Base-by-base conservation (phyloP, 2,888 invertebrate genomes). In the Boloria euphrosyne region DNA sequence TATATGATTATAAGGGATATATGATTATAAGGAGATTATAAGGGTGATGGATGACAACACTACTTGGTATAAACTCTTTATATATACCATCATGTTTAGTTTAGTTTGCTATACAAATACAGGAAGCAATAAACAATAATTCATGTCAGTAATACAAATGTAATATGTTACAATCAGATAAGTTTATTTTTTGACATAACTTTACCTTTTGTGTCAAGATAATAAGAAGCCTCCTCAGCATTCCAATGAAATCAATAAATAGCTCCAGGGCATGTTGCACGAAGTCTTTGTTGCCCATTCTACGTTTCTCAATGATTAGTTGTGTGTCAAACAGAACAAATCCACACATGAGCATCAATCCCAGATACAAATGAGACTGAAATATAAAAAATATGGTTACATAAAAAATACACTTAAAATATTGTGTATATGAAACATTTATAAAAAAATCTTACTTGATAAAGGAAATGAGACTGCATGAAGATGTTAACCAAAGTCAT, bases 261-360 rank as follows among this genome's bases (percentile, higher is more conserved):
- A 99, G 93, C 82, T 98, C 97, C 74, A 99, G 93, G 14, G 98
- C 96, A 87, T 99, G 98, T 85, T 95, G 94, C 73, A 99, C 96
- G 85, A 97, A 98, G 90, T 99, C 99, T 84, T 96, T 96, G 93
- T 95, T 98, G 69, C 99, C 98, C 88, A 94, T 93, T 71, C 97
- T 95, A 75, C 96, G 95, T 86, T 98, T 98, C 88, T 98, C 98
- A 78, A 99, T 96, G 75, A 99, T 98, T 74, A 97, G 92, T 90
- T 99, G 99, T n/a, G 99, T 99, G 87, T 99, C 99, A 80, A 97
- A 99, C 72, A 99, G 93, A 14, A 99, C 95, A 88, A 99, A 99
- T 66, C 96, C 98, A 82, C 98, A 98, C 96, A 99, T 98, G 53
- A 98, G 93, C 75, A 95, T 93, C 62, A 99, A 93, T 70, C 98